Evolutionary conservation across 1,140 invertebrate genomes (phyloP).

Genomic region (Musca domestica): DNA sequence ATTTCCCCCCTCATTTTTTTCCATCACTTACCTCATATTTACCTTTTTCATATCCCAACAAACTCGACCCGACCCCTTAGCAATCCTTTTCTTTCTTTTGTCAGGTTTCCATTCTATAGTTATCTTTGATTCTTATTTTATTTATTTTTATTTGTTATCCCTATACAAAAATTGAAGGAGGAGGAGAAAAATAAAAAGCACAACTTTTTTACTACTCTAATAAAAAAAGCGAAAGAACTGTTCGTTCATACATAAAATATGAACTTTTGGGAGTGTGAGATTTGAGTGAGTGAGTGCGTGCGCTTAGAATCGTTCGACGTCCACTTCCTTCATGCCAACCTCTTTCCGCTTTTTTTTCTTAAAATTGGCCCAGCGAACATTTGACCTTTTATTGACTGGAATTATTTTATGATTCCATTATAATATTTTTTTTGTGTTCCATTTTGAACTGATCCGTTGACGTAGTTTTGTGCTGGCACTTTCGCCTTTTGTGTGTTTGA

Average conservation of each 20-base stretch:
- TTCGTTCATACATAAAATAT: slow-evolving; percentile 16
- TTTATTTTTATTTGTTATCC: not conserved
- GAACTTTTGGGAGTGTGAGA: not conserved
- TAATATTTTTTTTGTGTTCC: slow-evolving; percentile 8
- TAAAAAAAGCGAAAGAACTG: not conserved
- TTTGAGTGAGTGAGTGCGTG: not conserved
- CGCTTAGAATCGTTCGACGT: not conserved
- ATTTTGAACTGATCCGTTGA: not conserved
- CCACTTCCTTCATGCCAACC: not conserved
- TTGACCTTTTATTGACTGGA: slow-evolving; percentile 20
- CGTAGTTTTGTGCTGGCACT: no score
- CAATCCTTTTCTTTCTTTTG: not conserved
- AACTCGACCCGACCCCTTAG: not conserved
- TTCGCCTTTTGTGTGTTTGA: not conserved
- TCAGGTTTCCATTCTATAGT: not conserved
- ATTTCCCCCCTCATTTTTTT: no score
- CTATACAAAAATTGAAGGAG: no score
- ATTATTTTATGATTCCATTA: slow-evolving; percentile 14
- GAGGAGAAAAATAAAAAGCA: not conserved
- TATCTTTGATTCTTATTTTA: not conserved
- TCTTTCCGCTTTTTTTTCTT: not conserved
- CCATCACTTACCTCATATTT: no score
- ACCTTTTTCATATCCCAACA: no score
- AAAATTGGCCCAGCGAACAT: not conserved
- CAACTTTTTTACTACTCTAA: not conserved